These are phyloP conservation scores for Halichondria panicea DNA, from an alignment of 37 sponge, comb jelly and placozoan species.

Conservation along the genomic window DNA sequence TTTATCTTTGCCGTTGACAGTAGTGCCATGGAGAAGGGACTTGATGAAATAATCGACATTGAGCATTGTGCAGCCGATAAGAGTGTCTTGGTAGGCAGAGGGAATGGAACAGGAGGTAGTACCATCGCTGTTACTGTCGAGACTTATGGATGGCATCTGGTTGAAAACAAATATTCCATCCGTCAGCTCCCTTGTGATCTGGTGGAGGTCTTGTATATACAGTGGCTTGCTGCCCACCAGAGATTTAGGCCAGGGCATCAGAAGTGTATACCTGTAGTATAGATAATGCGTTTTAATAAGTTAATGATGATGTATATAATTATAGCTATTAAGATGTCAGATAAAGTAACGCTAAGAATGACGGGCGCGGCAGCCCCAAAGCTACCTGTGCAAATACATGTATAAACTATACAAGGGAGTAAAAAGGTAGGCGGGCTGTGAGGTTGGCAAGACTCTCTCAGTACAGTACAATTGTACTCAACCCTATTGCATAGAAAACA, in stretches of 20 bases:
- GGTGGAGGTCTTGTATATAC: slow-evolving; percentile 68
- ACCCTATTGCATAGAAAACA: no score
- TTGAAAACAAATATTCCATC: slow-evolving; percentile 88
- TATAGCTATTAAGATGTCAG: background rate
- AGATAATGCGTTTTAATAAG: no score
- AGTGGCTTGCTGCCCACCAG: slow-evolving; percentile 10
- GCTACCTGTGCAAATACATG: no score
- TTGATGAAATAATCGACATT: slow-evolving; percentile 62
- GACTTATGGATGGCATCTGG: slow-evolving; percentile 60
- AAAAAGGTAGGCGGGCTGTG: no score
- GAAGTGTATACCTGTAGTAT: slow-evolving; percentile 9
- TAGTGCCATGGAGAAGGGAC: slow-evolving; percentile 65
- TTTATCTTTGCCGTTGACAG: slow-evolving; percentile 62
- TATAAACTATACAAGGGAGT: no score
- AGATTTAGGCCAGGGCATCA: slow-evolving; percentile 17
- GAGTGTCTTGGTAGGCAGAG: slow-evolving; percentile 80
- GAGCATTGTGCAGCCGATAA: slow-evolving; percentile 65
- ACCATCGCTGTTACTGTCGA: slow-evolving; percentile 72
- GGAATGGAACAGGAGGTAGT: slow-evolving; percentile 56
- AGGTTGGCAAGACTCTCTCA: no score
- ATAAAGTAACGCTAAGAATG: no score
- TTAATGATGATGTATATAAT: background rate
- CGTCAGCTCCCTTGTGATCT: slow-evolving; percentile 77
- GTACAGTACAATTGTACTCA: no score
- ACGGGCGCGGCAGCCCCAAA: no score